Conservation (phyloP, 2,888 invertebrate genomes). For the Ctenicera cuprea region DNA sequence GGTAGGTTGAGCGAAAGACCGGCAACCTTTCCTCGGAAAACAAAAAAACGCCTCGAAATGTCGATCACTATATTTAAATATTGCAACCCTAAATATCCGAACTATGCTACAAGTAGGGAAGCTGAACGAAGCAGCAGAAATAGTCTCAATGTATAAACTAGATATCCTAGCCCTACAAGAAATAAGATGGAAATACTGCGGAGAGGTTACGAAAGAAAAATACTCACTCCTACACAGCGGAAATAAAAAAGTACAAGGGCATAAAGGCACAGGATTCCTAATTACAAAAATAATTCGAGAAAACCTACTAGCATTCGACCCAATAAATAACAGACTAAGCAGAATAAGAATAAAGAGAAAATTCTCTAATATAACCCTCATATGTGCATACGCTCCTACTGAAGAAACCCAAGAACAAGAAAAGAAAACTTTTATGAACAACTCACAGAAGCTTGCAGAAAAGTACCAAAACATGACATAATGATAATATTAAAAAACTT, state of each 20-base stretch:
- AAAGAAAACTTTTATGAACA: no score
- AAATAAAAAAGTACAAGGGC: not conserved
- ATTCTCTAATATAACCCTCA: not conserved
- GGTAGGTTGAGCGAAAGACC: no score
- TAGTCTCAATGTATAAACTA: conserved; percentile 40
- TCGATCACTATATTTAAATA: not conserved
- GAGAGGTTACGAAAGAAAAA: not conserved
- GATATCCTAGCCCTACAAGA: conserved; percentile 49
- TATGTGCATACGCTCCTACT: not conserved
- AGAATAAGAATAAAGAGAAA: not conserved
- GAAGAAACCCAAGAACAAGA: not conserved
- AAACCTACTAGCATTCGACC: not conserved
- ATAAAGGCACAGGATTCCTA: not conserved
- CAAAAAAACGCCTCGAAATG: no score
- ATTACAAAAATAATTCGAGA: not conserved
- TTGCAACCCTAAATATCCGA: conserved; percentile 41
- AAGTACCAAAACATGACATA: not conserved
- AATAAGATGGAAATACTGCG: conserved; percentile 36
- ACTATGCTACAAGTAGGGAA: conserved; percentile 47
- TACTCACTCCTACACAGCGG: not conserved
- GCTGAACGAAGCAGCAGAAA: conserved; percentile 43
- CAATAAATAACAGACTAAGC: not conserved
- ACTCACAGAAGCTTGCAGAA: no score
- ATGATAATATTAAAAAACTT: not conserved
- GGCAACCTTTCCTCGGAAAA: no score